phyloP scores from a whole-genome alignment of 2,113 vertebrate species.

The Ceyx cyanopectus region DNA sequence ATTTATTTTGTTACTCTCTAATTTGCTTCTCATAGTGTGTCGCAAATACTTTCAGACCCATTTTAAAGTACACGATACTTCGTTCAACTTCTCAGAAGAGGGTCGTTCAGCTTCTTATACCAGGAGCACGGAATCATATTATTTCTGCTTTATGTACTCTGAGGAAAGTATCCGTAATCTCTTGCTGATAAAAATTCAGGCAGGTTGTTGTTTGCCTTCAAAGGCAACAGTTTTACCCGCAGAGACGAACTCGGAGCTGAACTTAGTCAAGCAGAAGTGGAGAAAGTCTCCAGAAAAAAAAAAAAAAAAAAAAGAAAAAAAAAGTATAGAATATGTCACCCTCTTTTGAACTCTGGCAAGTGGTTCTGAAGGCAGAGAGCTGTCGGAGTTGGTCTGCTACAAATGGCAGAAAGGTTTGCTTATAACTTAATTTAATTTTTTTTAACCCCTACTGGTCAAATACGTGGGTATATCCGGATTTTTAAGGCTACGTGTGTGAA shows the following conservation, averaged over 20 bases:
- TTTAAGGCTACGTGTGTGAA: neutral
- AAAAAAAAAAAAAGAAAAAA: neutral
- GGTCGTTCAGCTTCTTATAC: neutral
- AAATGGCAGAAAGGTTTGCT: neutral
- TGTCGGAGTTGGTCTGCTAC: neutral
- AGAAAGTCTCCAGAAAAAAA: neutral
- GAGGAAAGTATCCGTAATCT: neutral
- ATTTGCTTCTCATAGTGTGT: neutral
- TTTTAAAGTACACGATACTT: neutral
- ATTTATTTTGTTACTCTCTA: neutral
- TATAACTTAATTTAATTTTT: neutral
- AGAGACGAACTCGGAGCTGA: neutral
- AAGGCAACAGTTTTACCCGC: neutral
- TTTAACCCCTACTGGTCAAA: neutral
- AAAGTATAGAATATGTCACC: slow-evolving; percentile 27
- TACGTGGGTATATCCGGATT: neutral
- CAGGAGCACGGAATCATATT: neutral
- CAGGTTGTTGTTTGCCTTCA: neutral
- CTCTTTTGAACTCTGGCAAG: slow-evolving; percentile 20
- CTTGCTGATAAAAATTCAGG: neutral
- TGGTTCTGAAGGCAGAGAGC: neutral
- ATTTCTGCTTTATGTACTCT: neutral
- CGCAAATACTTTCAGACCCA: neutral
- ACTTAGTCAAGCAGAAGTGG: neutral
- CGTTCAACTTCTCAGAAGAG: neutral